Evolutionary conservation across 2,888 invertebrate genomes (phyloP), one percentile per base, ranked within the genome.

Genomic region (Invenusta paracnida): DNA sequence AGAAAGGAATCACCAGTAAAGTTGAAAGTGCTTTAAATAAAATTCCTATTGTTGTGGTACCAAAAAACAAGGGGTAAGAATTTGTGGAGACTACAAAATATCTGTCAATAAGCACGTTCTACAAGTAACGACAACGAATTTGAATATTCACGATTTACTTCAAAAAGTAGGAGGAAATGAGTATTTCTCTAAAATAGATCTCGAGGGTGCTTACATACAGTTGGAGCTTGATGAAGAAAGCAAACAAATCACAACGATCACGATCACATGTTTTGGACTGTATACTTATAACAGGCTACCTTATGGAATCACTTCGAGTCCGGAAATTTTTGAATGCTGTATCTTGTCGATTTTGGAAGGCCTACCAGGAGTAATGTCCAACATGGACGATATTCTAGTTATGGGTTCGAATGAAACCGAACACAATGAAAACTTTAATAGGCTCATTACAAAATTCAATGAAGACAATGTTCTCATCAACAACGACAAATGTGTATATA

Each of bases 61-160:
- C n/a, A n/a, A n/a, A n/a, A n/a, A n/a, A n/a, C n/a, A n/a, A n/a
- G n/a, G n/a, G 73, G 17, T 73, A 73, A 73, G 73, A 73, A 73
- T 73, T 73, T n/a, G 27, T 23, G 2, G 25, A 25, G 73, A 23
- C 73, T 23, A 23, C 23, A 73, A 73, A 73, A 73, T 73, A 23
- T 73, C 73, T 73, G 73, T 73, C 27, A 73, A 73, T 73, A 73
- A 23, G 23, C 11, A 73, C 73, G 17, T 73, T 23, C 73, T 73
- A 73, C 73, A n/a, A 13, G 73, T 73, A 73, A 13, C 73, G 73
- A 73, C 73, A 73, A 73, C 73, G 73, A 73, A 73, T 73, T 73
- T 73, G 2, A 73, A 73, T 73, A 73, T 73, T 5, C 27, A 73
- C 27, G 73, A 73, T 73, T 73, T 73, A 73, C 11, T 73, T 73